These are phyloP conservation scores for Melinaea marsaeus DNA, from an alignment of 2,888 invertebrate species.

Conservation along the genomic window DNA sequence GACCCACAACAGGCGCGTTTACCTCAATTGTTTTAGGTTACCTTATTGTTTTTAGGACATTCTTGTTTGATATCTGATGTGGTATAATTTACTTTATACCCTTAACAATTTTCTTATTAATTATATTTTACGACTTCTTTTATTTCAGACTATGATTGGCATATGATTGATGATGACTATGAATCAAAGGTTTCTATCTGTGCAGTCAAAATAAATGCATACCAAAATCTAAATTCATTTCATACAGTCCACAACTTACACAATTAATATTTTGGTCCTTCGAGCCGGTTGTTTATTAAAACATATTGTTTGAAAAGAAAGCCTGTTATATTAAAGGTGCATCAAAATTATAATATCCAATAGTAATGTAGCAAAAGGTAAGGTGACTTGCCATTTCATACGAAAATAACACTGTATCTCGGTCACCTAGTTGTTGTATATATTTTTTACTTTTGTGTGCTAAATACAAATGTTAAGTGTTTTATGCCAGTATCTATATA, in stretches of 20 bases:
- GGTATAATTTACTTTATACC: constrained; percentile 13
- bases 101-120: constrained; percentile 1
- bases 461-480: not conserved
- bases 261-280: not conserved
- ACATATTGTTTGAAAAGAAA: not conserved
- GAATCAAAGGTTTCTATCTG: too few species aligned
- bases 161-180: too few species aligned
- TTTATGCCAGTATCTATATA: too few species aligned
- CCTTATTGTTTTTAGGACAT: constrained; percentile 20
- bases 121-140: too few species aligned
- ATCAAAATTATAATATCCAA: not conserved
- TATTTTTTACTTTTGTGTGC: not conserved
- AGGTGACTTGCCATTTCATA: constrained; percentile 5
- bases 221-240: too few species aligned
- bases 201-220: too few species aligned
- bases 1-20: constrained; percentile 21
- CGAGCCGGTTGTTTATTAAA: too few species aligned
- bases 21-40: constrained; percentile 22
- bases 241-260: too few species aligned
- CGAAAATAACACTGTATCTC: constrained; percentile 6
- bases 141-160: too few species aligned
- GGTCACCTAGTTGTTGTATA: constrained; percentile 19
- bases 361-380: constrained; percentile 2
- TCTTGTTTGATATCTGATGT: constrained; percentile 14
- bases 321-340: not conserved